phyloP scores from a whole-genome alignment of 2,888 invertebrate species.

The Apodemia hepburni region DNA sequence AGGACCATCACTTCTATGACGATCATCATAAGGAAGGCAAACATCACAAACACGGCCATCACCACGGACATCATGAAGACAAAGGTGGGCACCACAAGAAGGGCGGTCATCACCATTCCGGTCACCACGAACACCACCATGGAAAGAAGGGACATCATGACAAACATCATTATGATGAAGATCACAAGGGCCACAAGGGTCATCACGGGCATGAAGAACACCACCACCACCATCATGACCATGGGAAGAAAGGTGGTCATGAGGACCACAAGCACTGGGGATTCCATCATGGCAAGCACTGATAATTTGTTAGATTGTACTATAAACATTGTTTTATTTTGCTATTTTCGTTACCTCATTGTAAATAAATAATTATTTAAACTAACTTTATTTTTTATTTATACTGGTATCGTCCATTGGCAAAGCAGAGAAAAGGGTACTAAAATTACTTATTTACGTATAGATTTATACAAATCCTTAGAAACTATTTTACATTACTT shows the following conservation, averaged over 20 bases:
- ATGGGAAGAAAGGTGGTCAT: constrained; percentile 89
- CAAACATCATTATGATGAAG: constrained; percentile 90
- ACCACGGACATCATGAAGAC: constrained; percentile 88
- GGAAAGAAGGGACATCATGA: constrained; percentile 91
- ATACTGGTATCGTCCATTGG: no score
- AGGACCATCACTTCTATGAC: constrained; percentile 93
- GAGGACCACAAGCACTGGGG: constrained; percentile 88
- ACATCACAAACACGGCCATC: constrained; percentile 89
- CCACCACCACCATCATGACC: constrained; percentile 86
- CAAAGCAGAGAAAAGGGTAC: no score
- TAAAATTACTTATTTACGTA: no score
- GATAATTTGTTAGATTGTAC: constrained; percentile 43
- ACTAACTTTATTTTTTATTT: constrained; percentile 19
- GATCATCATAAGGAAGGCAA: constrained; percentile 92
- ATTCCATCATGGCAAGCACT: constrained; percentile 81
- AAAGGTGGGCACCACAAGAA: constrained; percentile 90
- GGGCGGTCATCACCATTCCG: constrained; percentile 88
- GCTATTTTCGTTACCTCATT: constrained; percentile 52
- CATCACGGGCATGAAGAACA: constrained; percentile 89
- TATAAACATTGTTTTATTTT: constrained; percentile 49
- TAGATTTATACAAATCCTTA: no score
- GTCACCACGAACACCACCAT: constrained; percentile 87
- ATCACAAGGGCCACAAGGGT: constrained; percentile 90
- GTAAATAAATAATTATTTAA: constrained; percentile 56
- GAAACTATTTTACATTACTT: no score